Evolutionary conservation across 2,113 vertebrate species (phyloP), one percentile per base, ranked within the genome.

Genomic region (Platichthys stellatus): DNA sequence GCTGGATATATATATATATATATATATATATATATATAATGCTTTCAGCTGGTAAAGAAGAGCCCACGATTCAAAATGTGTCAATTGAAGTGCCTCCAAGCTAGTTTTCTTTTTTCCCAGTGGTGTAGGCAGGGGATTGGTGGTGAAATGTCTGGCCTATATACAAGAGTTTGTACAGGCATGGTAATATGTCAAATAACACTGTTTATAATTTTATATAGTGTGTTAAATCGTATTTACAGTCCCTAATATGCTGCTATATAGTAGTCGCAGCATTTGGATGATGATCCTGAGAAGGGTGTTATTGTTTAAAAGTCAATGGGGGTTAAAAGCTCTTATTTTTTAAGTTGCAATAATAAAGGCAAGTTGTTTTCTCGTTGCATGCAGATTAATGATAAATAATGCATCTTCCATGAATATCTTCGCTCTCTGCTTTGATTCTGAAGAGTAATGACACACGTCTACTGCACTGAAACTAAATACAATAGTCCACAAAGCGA

Each of bases 61-160:
- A 71, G 62, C 60, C 83, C 68, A 68, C 54, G 31, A 79, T 66
- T 81, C 59, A 84, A 87, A 84, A 88, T 83, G 75, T 83, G 84
- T 89, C 82, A 89, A 77, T 78, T 79, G 73, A 84, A 78, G 57
- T 80, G 71, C 75, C 87, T 88, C 79, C 53, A 63, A 88, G 82
- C 72, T 54, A 65, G 61, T 58, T 63, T 38, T 70, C 43, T 60
- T 76, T 72, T 63, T 47, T 67, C 61, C 53, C 62, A 17, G 51
- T 74, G 82, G 78, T 67, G 59, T 40, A 68, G 54, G 69, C 74
- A 5, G 57, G 84, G 69, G 74, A 81, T 66, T 58, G 63, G 72
- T 64, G 62, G 43, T 81, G 63, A 81, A 78, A 43, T 51, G 77
- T 72, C 57, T 91, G 90, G 68, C 90, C 89, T 89, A 90, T 69